Conservation (phyloP, 2,888 invertebrate genomes). For the Gymnosoma rotundatum region DNA sequence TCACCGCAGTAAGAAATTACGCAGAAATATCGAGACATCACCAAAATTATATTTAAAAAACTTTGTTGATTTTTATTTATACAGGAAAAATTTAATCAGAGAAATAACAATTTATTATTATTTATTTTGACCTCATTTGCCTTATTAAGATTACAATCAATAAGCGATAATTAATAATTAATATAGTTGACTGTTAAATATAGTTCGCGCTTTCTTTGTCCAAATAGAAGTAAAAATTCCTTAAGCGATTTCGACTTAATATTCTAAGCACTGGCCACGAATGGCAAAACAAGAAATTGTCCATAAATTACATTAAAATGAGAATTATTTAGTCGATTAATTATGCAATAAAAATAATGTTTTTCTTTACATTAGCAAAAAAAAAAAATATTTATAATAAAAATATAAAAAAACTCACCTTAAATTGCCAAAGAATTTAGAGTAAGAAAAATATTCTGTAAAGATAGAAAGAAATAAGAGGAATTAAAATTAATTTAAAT, state of each 20-base stretch:
- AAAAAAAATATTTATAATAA: too few species aligned
- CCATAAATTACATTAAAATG: too few species aligned
- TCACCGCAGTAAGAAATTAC: too few species aligned
- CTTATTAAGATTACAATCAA: not conserved
- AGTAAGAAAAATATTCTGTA: conserved; percentile 35
- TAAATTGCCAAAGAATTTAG: conserved; percentile 25
- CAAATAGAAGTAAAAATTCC: too few species aligned
- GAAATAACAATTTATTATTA: not conserved
- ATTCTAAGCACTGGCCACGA: not conserved
- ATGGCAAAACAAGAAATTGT: not conserved
- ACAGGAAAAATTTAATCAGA: too few species aligned
- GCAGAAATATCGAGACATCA: too few species aligned
- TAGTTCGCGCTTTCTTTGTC: not conserved
- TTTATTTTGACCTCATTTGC: not conserved
- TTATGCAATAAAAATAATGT: too few species aligned
- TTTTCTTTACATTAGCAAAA: not conserved
- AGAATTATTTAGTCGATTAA: too few species aligned
- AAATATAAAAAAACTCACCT: conserved; percentile 26
- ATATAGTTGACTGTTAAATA: too few species aligned
- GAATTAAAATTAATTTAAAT: not conserved
- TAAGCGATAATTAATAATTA: not conserved
- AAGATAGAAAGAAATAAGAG: conserved; percentile 10
- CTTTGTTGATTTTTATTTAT: too few species aligned
- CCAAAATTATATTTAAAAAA: too few species aligned
- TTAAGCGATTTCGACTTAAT: not conserved